These are phyloP conservation scores for Microplitis manilae DNA, from an alignment of 2,888 invertebrate genomes.

Conservation along the genomic window DNA sequence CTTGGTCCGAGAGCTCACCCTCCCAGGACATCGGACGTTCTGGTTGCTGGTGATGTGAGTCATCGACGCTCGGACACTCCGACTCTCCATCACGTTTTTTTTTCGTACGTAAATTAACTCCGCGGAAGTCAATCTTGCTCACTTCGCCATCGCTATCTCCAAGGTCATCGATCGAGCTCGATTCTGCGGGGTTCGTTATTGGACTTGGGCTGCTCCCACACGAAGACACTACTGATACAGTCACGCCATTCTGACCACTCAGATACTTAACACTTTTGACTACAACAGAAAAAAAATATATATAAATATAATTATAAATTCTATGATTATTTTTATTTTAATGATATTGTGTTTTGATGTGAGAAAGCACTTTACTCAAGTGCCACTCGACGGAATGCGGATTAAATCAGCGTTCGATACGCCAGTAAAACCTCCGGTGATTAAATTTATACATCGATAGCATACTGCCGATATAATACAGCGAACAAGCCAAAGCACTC, in stretches of 20 bases:
- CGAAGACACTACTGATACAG: conserved; percentile 75
- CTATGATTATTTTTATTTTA: neutral
- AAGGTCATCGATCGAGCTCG: conserved; percentile 65
- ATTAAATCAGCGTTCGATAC: conserved; percentile 43
- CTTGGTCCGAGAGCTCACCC: conserved; percentile 92
- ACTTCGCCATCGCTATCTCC: conserved; percentile 86
- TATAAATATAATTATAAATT: neutral
- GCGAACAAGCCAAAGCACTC: conserved; percentile 23
- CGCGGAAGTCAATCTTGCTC: conserved; percentile 83
- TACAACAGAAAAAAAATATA: conserved; percentile 39
- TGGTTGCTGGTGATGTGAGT: conserved; percentile 70
- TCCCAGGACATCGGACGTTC: conserved; percentile 95
- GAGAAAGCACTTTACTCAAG: conserved; percentile 15
- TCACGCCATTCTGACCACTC: conserved; percentile 72
- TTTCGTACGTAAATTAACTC: conserved; percentile 79
- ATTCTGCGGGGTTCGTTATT: conserved; percentile 51
- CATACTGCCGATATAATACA: neutral
- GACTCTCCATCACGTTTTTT: conserved; percentile 75
- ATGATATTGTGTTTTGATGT: conserved; percentile 22
- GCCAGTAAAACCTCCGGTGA: conserved; percentile 40
- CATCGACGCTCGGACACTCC: conserved; percentile 53
- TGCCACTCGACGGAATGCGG: conserved; percentile 30
- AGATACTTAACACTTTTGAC: conserved; percentile 69
- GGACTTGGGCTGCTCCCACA: conserved; percentile 62
- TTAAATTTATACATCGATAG: conserved; percentile 6